Evolutionary conservation across 2,113 vertebrate species (phyloP), one percentile per base, ranked within the genome.

Genomic region (Ascaphus truei): DNA sequence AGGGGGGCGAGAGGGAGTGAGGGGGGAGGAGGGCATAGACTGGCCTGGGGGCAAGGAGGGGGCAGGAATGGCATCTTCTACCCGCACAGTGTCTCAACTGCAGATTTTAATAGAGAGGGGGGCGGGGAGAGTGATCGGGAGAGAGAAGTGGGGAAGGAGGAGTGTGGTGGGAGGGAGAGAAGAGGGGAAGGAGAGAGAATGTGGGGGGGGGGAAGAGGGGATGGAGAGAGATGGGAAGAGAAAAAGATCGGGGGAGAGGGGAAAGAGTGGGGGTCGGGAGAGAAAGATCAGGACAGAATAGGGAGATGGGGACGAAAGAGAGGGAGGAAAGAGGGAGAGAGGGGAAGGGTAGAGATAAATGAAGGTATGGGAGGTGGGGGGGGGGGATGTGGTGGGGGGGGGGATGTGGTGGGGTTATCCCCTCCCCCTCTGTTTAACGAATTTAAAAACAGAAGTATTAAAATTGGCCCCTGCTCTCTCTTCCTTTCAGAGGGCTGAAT

Each of bases 1-100:
- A 43, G 37, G 52, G 48, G 45, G 52, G 51, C 45, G 64, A n/a
- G 51, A 27, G 57, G 67, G 67, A 66, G 41, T 53, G 16, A 15
- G 15, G 33, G 29, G 31, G 34, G 23, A 20, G 18, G 31, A 39
- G 39, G 66, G 55, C 12, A 41, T 55, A 60, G 55, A 5, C 15
- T 10, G 9, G 43, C 30, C 25, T 68, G 66, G 47, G 27, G 5
- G 6, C 15, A 55, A 31, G 26, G 41, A 61, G 5, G 15, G 57
- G 65, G 55, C 51, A 68, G 39, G 29, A 47, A 36, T 56, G 36
- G 27, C 56, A 61, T 45, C 63, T 52, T 50, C 15, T 41, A 25
- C 29, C 51, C 23, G 18, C 16, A 22, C 56, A 11, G 16, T 47
- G 43, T 37, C 55, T 29, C 41, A 50, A 33, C 56, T 34, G 43